Base-by-base conservation (phyloP, 2,888 invertebrate genomes). In the Dioctria linearis region DNA sequence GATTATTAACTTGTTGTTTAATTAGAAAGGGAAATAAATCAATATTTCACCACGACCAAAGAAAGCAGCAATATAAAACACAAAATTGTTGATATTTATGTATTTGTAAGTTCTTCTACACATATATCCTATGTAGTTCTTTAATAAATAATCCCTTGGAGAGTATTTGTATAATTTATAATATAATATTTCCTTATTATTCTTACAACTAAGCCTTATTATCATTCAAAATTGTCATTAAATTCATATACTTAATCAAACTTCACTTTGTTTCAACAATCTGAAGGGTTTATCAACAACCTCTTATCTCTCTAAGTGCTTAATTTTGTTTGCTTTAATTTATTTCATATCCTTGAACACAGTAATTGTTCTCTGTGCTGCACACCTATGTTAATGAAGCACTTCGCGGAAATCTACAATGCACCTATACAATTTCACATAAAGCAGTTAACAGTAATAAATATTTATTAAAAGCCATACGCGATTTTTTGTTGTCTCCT, bases 211-310 rank as follows among this genome's bases (percentile, higher is more conserved):
- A 46, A 46, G 46, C 5, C 8, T 46, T 46, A 46, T 46, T 8
- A 67, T 42, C 67, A 25, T 43, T 43, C 46, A 67, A 46, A 13
- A 46, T 5, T 46, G 46, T 67, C 43, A 46, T 67, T 67, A 46
- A 67, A 67, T 67, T 49, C 67, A 67, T 67, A 25, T 25, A 25
- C 25, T 25, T 25, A 67, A 67, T 67, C 43, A 49, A 67, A 67
- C 43, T 42, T 65, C 42, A 63, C 65, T 65, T 65, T 65, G 9
- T 65, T 39, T 63, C 9, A 67, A 67, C 67, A 67, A 67, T 67
- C 67, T 43, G 46, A 67, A 67, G 67, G 43, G 13, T 67, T 67
- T 43, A 25, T 67, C 49, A 67, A 67, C 67, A 67, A 67, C 67
- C 46, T 66, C 8, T 46, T 67, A 46, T 8, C 43, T 67, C 13